Evolutionary conservation across 1,140 invertebrate species (phyloP), one percentile per base, ranked within the genome.

Genomic region (Bombus waltoni): DNA sequence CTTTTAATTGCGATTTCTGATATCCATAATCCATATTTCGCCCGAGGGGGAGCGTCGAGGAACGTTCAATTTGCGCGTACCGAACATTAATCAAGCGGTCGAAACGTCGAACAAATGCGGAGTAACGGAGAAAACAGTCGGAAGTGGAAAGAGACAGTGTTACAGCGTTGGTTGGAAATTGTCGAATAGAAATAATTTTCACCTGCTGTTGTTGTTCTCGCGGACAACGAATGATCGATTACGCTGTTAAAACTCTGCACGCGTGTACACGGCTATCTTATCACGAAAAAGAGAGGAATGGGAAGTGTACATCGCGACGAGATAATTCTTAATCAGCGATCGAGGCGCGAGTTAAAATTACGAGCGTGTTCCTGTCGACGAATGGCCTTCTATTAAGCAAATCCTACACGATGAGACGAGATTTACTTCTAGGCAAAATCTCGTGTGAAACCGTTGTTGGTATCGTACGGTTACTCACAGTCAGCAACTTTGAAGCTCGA

Each of bases 1-100:
- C 80, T 85, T 85, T 85, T 85, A 85, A 85, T 85, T 85, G 80
- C 77, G 53, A 80, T 85, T 42, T 80, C 68, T 72, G 77, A 80
- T 72, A 85, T 85, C 53, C 77, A 62, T 72, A 72, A 62, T 72
- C 83, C 76, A 85, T 80, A 85, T 85, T 80, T 42, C 32, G 68
- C 53, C 0, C 3, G 35, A 15, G 15, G 22, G 42, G 6, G 5
- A 13, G 18, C 32, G 62, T 35, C 65, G 44, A 72, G 76, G 77
- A 85, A 73, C 65, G 83, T 80, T 85, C 76, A 72, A 85, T 79
- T 85, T 57, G 68, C 76, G 83, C 76, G 68, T 32, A 18, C 53
- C 53, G 11, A 85, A 71, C 83, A 73, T 85, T 85, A 85, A 85
- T 85, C 76, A 85, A 79, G n/a, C 75, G 10, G 28, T 25, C 15